Evolutionary conservation across 1,140 invertebrate genomes (phyloP).

Genomic region (Plutomurus gul): DNA sequence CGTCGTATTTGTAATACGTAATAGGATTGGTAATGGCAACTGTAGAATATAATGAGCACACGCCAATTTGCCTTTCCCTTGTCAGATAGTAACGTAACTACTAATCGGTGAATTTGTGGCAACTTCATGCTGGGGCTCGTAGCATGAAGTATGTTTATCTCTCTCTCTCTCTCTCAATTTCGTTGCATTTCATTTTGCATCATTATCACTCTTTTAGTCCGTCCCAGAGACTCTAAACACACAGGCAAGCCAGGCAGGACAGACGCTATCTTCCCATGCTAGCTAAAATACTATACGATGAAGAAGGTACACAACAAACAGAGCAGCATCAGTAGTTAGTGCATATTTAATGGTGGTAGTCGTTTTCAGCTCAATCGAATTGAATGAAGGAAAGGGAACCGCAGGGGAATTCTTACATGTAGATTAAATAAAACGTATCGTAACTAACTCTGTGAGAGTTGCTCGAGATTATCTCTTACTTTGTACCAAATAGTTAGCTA

Average conservation of each 20-base stretch:
- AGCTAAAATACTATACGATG: too few species aligned
- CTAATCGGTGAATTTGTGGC: slow-evolving; percentile 5
- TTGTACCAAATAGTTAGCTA: too few species aligned
- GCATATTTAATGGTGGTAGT: neutral
- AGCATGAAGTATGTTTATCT: slow-evolving; percentile 38
- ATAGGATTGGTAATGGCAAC: neutral
- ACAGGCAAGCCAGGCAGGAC: neutral
- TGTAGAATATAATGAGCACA: neutral
- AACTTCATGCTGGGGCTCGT: slow-evolving; percentile 39
- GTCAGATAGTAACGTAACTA: neutral
- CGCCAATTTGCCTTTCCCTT: slow-evolving; percentile 11
- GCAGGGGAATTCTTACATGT: neutral
- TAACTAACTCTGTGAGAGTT: too few species aligned
- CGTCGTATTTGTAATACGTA: too few species aligned
- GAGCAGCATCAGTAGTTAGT: too few species aligned
- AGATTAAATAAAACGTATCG: slow-evolving; percentile 19
- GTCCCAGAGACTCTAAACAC: too few species aligned
- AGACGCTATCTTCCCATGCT: too few species aligned
- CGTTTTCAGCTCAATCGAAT: slow-evolving; percentile 9
- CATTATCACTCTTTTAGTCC: too few species aligned
- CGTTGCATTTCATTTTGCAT: too few species aligned
- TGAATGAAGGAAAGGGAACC: neutral
- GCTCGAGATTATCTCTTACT: neutral
- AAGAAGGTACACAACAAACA: too few species aligned
- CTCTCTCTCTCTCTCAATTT: neutral